Evolutionary conservation across 2,113 vertebrate species (phyloP).

Genomic region (Anthoscopus minutus): DNA sequence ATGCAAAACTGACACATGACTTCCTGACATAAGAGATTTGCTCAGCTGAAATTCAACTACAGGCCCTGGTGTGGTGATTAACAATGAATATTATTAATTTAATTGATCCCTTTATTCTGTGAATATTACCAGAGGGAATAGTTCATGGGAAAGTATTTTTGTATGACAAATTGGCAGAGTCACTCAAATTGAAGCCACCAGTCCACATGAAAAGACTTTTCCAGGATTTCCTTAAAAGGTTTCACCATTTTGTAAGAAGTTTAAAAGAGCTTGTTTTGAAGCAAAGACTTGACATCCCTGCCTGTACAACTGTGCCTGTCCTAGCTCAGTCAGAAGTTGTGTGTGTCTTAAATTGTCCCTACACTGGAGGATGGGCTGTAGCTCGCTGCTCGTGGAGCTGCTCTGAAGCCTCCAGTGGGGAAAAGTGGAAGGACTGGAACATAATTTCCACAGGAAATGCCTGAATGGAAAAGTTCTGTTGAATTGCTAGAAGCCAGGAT

Average conservation of each 20-base stretch:
- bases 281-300: background rate
- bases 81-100: background rate
- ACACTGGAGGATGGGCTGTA: background rate
- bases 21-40: background rate
- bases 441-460: background rate
- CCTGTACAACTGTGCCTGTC: background rate
- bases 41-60: background rate
- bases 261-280: background rate
- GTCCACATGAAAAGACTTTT: background rate
- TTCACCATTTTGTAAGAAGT: background rate
- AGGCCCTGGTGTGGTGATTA: background rate
- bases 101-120: background rate
- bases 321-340: rapidly evolving
- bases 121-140: background rate
- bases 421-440: background rate
- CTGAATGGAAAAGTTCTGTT: background rate
- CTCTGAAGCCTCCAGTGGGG: background rate
- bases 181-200: background rate
- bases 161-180: background rate
- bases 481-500: background rate
- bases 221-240: background rate
- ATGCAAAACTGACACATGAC: background rate
- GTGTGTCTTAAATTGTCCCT: background rate
- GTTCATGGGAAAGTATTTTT: background rate
- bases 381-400: background rate